Evolutionary conservation across 2,888 invertebrate genomes (phyloP), one percentile per base, ranked within the genome.

Genomic region (Drosophila cyrtoloma): DNA sequence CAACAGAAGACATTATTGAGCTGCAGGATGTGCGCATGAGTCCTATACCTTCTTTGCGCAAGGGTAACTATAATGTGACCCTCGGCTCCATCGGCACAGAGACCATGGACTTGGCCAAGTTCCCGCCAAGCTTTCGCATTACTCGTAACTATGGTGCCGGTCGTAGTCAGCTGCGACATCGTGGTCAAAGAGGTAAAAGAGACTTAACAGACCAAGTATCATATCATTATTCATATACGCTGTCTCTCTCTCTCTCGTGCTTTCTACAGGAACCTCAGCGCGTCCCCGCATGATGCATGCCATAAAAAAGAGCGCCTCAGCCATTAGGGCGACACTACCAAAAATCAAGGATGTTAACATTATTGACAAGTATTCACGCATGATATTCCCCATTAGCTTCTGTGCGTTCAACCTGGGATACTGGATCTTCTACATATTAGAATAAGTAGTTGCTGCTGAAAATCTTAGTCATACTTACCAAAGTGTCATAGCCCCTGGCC

Each of bases 291-390:
- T 98, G 93, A 94, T 98, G 76, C 97, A 97, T 92, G 97, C 97
- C 19, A 94, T 98, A 22, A 96, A 96, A 59, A 96, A 96, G 86
- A 97, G 98, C 56, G 98, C 98, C 4, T 96, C 96, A n/a, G 97
- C 97, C 39, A 94, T 98, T 85, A 97, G 96, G 92, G 96, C 96
- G n/a, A 97, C 97, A 39, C 96, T 98, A 95, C 98, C 98, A n/a
- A 97, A 97, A 94, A 98, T 99, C 84, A 97, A 98, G 90, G 99
- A 99, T 94, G 99, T 99, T 74, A 99, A 99, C 93, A 96, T 99
- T 83, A 99, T 99, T 91, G 99, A 99, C 94, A 99, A 99, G 91
- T 99, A 99, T 93, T 99, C 99, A 42, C 95, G 99, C 85, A 96
- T 99, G 90, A 95, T 99, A 78, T 99, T 99, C 93, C 99, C 99